Evolutionary conservation across 2,888 invertebrate genomes (phyloP).

Genomic region (Meandrusa payeni): DNA sequence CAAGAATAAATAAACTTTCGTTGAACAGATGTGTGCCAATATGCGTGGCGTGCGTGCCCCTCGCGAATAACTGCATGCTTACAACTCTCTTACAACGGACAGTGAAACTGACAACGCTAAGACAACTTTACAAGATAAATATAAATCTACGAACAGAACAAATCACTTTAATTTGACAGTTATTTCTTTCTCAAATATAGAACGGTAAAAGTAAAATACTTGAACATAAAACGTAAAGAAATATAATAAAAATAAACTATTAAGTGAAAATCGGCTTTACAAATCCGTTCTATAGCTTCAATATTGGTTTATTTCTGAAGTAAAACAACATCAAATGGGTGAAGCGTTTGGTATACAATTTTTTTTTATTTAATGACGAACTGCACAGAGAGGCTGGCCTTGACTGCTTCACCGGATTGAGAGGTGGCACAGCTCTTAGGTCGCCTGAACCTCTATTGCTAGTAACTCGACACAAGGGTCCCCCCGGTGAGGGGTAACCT

Average conservation of each 20-base stretch:
- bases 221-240: not conserved
- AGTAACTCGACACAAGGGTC: no score
- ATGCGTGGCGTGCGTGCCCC: conserved; percentile 44
- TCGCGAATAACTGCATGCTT: conserved; percentile 56
- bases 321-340: no score
- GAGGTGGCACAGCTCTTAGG: no score
- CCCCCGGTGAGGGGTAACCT: no score
- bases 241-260: not conserved
- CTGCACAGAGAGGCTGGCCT: no score
- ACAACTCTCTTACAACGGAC: conserved; percentile 43
- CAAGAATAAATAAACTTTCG: conserved; percentile 69
- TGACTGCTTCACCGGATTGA: no score
- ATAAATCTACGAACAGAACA: conserved; percentile 6
- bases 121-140: conserved; percentile 8
- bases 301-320: no score
- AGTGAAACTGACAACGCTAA: conserved; percentile 54
- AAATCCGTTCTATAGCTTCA: no score
- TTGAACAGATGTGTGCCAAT: conserved; percentile 65
- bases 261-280: not conserved
- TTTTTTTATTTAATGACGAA: no score
- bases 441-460: no score
- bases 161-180: conserved; percentile 14
- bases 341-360: no score
- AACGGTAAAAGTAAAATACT: not conserved
- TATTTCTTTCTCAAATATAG: not conserved